Evolutionary conservation across 2,113 vertebrate genomes (phyloP).

Genomic region (Chaetops frenatus): DNA sequence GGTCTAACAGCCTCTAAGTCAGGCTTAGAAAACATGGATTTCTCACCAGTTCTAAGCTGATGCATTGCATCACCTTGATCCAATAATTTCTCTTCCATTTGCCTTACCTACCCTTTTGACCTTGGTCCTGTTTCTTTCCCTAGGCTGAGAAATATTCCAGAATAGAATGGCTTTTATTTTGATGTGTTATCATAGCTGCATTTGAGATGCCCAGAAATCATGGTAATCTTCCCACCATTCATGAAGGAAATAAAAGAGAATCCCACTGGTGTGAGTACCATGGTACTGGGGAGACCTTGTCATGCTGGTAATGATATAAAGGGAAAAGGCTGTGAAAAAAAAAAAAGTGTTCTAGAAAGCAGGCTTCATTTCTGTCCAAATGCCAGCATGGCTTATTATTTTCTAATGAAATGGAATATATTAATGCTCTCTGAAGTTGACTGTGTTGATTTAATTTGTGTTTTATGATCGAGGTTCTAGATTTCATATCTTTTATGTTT

Average conservation of each 20-base stretch:
- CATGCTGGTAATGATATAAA: not conserved
- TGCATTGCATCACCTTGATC: not conserved
- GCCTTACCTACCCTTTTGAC: not conserved
- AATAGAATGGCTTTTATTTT: not conserved
- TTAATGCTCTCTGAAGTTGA: not conserved
- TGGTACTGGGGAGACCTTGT: not conserved
- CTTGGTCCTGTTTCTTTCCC: not conserved
- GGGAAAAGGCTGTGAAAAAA: not conserved
- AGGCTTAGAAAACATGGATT: not conserved
- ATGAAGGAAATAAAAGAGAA: not conserved
- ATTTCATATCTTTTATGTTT: not conserved
- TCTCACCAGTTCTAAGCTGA: not conserved
- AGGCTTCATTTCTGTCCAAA: not conserved
- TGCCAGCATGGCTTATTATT: not conserved
- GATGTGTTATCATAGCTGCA: not conserved
- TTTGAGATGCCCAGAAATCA: not conserved
- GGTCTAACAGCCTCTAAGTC: not conserved
- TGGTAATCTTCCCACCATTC: not conserved
- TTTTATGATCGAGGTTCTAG: not conserved
- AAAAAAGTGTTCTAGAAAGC: not conserved
- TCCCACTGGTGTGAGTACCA: not conserved
- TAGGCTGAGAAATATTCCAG: not conserved
- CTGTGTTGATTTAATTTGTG: constrained; percentile 31
- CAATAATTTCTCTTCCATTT: not conserved
- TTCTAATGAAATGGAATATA: constrained; percentile 24